Evolutionary conservation across 2,888 invertebrate species (phyloP), one percentile per base, ranked within the genome.

Genomic region (Pedicia rivosa): DNA sequence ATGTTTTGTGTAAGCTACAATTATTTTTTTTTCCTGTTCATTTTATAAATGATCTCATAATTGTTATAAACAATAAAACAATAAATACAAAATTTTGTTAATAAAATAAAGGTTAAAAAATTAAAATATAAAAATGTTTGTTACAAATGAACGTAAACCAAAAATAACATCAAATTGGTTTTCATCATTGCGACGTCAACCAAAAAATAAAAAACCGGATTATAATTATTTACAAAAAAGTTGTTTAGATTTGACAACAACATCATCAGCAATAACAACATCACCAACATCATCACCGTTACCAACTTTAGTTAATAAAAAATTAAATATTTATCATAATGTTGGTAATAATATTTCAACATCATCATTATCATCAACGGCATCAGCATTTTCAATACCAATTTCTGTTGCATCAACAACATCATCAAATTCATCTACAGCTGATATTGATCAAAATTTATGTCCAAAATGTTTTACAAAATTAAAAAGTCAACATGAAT

Each of bases 131-230:
- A n/a, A n/a, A n/a, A n/a, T n/a, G n/a, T n/a, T n/a, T n/a, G n/a
- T n/a, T n/a, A 32, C 32, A 32, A 32, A 32, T 32, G 32, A 32
- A 13, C 13, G 13, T 20, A 32, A 17, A 14, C 32, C 32, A 13
- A 17, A 20, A 4, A 32, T 32, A 12, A 8, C 32, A n/a, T n/a
- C n/a, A 6, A 79, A 76, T 58, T 84, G 83, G 83, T 83, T 83
- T 60, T 78, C 77, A 45, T 83, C 83, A 43, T 57, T 83, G 54
- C 72, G 80, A 49, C 71, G 82, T 5, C 62, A 58, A 45, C 56
- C 59, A 8, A 62, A 61, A 46, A 50, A 45, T 35, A 61, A 56
- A 46, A 53, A 50, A 45, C 25, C 36, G 35, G 36, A 40, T 20
- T 59, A 58, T 43, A 53, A 55, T 39, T n/a, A n/a, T n/a, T 40